Evolutionary conservation across 92 coral and sea anemone species (phyloP).

Genomic region (Pocillopora meandrina): DNA sequence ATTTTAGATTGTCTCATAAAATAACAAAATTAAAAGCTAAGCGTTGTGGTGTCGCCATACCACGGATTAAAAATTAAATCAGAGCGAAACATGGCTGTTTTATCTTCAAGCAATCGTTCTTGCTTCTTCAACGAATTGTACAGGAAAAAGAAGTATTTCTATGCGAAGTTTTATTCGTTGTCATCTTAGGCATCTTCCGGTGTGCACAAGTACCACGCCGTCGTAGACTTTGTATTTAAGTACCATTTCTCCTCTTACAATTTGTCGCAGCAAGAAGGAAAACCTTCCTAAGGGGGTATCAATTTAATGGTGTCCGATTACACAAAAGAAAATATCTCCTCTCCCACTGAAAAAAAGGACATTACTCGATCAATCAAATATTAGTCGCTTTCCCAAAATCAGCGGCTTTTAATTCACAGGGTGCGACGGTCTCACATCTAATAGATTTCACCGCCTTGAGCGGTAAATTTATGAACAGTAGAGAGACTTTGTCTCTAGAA

Average conservation of each 20-base stretch:
- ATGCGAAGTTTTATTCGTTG: neutral
- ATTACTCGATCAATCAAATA: neutral
- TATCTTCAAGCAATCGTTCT: neutral
- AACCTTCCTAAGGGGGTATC: neutral
- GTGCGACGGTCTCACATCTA: slow-evolving; percentile 17
- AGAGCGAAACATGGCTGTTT: neutral
- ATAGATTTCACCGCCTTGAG: neutral
- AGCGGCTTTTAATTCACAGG: slow-evolving; percentile 5
- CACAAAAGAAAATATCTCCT: neutral
- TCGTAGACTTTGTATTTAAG: neutral
- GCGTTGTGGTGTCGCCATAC: neutral
- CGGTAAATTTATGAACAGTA: neutral
- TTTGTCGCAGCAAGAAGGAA: neutral
- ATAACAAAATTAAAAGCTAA: neutral
- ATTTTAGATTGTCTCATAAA: neutral
- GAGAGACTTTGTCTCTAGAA: neutral
- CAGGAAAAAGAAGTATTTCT: neutral
- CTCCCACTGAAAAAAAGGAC: neutral
- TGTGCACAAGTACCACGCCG: neutral
- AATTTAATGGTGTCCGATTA: neutral
- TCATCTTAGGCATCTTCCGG: slow-evolving; percentile 5
- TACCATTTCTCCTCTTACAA: neutral
- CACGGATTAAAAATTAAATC: neutral
- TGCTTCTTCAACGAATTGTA: neutral
- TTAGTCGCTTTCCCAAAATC: slow-evolving; percentile 1